Percentiles rank a stretch among this genome's conserved stretches.
Conservation (phyloP, 2,797 vertebrate genomes). For the Adrianichthys oophorus region DNA sequence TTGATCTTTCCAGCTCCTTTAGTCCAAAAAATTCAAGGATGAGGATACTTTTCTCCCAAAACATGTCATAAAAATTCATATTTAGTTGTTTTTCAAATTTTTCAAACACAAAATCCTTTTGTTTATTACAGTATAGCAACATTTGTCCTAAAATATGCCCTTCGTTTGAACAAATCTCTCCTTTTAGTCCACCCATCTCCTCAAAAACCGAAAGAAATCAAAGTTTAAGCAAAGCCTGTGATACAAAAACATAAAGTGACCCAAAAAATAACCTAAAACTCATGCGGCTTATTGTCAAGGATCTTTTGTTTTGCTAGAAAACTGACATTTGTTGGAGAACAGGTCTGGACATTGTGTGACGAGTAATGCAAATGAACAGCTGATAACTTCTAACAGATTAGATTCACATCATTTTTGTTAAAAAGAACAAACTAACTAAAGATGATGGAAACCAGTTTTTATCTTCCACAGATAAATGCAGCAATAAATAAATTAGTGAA, state of each 20-base stretch:
- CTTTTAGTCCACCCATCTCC: neutral
- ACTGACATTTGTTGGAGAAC: neutral
- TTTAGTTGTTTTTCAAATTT: too few species aligned
- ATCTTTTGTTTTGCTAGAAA: neutral
- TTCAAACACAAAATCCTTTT: too few species aligned
- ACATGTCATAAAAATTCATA: too few species aligned
- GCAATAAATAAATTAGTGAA: neutral
- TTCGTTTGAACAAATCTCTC: neutral
- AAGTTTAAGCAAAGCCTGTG: neutral
- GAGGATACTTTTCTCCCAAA: too few species aligned
- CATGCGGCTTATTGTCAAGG: constrained; percentile 7
- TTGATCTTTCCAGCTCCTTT: too few species aligned
- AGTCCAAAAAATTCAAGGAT: too few species aligned
- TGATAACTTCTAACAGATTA: constrained; percentile 23
- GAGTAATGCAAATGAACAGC: constrained; percentile 5
- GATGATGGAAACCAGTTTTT: constrained; percentile 11
- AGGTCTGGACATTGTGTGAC: neutral
- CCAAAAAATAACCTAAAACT: constrained; percentile 5
- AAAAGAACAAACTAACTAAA: constrained; percentile 3
- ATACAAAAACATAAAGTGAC: constrained; percentile 54
- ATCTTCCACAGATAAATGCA: constrained; percentile 5
- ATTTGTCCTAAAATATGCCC: neutral
- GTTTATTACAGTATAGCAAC: neutral
- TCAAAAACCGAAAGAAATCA: constrained; percentile 10
- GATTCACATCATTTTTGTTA: constrained; percentile 1